Base-by-base conservation (phyloP, 2,888 invertebrate genomes). In the Tineola bisselliella region DNA sequence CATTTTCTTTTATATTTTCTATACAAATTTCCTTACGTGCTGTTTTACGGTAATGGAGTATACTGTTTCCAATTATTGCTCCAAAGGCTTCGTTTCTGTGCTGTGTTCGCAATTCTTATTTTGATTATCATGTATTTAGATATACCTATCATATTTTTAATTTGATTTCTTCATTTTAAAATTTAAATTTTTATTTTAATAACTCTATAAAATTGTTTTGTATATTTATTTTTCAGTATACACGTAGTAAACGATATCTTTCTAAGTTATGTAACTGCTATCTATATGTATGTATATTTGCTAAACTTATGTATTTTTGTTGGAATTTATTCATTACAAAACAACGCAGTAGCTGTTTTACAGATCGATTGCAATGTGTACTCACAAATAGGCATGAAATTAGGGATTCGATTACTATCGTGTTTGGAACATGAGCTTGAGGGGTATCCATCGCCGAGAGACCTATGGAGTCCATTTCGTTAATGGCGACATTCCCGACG, bases 401-500 rank as follows among this genome's bases (percentile, higher is more conserved):
- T 67, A 68, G 67, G 66, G 64, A 68, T 68, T 67, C 66, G 64
- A 62, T 64, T 62, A 63, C 62, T 66, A 66, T 66, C 66, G 65
- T 65, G 62, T 65, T 12, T 19, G 19, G 31, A 33, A n/a, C 33
- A 17, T 61, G 65, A 38, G 48, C 15, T 18, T 54, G 19, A n/a
- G 12, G 12, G 54, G n/a, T 33, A 58, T 31, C 58, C 8, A 58
- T 33, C 66, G 60, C 33, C 62, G 61, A 60, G 61, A 31, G 63
- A 64, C 64, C 61, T 63, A 69, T 68, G 13, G 60, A 17, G 68
- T 70, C 69, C 67, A 68, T 71, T 72, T 67, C 68, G 66, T 69
- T 75, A 77, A 77, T 77, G 65, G 71, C 65, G 69, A 66, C 69
- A 68, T 70, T 72, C 73, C 70, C 69, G 54, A 66, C 66, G 72